Evolutionary conservation across 2,113 vertebrate species (phyloP).

Genomic region (Junco hyemalis): DNA sequence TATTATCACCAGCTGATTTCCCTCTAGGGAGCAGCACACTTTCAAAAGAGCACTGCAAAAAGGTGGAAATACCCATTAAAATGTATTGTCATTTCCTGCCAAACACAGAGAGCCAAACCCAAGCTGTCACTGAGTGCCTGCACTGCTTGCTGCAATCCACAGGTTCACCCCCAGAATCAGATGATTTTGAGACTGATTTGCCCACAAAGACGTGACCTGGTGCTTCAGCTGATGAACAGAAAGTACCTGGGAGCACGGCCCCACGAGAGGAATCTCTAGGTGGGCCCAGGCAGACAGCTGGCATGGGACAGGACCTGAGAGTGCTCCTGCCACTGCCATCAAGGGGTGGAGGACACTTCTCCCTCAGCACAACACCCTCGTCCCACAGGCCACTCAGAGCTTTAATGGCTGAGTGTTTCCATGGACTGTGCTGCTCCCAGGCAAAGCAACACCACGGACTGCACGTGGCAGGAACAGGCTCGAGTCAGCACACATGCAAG

Average conservation of each 20-base stretch:
- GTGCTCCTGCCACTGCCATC: rapidly evolving
- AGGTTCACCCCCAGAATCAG: not conserved
- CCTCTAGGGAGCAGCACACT: not conserved
- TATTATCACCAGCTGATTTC: not conserved
- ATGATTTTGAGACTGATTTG: not conserved
- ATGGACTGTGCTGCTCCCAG: not conserved
- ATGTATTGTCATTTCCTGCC: not conserved
- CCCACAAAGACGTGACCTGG: not conserved
- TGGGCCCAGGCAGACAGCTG: not conserved
- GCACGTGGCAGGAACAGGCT: not conserved
- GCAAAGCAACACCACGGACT: not conserved
- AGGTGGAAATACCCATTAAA: not conserved
- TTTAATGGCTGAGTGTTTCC: not conserved
- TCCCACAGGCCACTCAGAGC: not conserved
- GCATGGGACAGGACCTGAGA: not conserved
- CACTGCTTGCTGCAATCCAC: not conserved
- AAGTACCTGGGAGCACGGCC: rapidly evolving
- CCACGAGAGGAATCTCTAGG: rapidly evolving
- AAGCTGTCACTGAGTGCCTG: not conserved
- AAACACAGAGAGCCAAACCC: not conserved
- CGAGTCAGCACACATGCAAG: not conserved
- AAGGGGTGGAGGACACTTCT: rapidly evolving
- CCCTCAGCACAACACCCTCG: not conserved
- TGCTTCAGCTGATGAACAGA: not conserved
- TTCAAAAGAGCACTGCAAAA: not conserved